These are phyloP conservation scores for Heliconius sara DNA, from an alignment of 2,888 invertebrate species.

Conservation along the genomic window DNA sequence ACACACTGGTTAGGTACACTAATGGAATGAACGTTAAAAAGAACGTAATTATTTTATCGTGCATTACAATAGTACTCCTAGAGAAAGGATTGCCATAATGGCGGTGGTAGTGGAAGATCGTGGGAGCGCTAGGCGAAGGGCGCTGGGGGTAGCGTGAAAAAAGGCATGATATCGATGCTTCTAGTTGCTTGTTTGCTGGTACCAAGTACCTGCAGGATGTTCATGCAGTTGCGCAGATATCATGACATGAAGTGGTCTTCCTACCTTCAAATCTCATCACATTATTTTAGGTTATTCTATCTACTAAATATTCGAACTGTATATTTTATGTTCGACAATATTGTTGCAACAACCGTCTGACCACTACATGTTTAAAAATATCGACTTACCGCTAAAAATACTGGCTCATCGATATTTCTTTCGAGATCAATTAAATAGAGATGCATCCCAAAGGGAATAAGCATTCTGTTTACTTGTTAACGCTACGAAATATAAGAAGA, in stretches of 20 bases:
- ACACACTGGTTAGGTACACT: conserved; percentile 60
- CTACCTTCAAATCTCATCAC: conserved; percentile 43
- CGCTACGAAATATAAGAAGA: conserved; percentile 35
- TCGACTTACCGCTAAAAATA: conserved; percentile 50
- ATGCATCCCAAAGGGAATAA: conserved; percentile 39
- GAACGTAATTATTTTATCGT: conserved; percentile 54
- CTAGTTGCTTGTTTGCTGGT: conserved; percentile 50
- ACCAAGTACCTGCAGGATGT: conserved; percentile 50
- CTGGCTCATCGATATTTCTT: conserved; percentile 54
- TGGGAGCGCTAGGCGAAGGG: conserved; percentile 76
- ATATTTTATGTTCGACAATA: conserved; percentile 29
- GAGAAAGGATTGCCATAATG: conserved; percentile 69
- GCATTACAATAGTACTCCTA: conserved; percentile 63
- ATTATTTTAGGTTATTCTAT: conserved; percentile 40
- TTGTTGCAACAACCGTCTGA: conserved; percentile 40
- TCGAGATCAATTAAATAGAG: conserved; percentile 50
- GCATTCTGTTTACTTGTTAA: conserved; percentile 55
- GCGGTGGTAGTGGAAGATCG: conserved; percentile 78
- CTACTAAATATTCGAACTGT: conserved; percentile 48
- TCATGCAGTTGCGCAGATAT: conserved; percentile 54
- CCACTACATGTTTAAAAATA: conserved; percentile 47
- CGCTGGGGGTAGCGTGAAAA: conserved; percentile 67
- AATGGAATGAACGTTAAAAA: conserved; percentile 61
- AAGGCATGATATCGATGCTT: conserved; percentile 52
- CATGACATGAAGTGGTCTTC: conserved; percentile 49